A percentile compares a stretch with the other conserved stretches of the same genome.
These are phyloP conservation scores for Neuroscelio doddi DNA, from an alignment of 2,888 invertebrate genomes.

Conservation along the genomic window DNA sequence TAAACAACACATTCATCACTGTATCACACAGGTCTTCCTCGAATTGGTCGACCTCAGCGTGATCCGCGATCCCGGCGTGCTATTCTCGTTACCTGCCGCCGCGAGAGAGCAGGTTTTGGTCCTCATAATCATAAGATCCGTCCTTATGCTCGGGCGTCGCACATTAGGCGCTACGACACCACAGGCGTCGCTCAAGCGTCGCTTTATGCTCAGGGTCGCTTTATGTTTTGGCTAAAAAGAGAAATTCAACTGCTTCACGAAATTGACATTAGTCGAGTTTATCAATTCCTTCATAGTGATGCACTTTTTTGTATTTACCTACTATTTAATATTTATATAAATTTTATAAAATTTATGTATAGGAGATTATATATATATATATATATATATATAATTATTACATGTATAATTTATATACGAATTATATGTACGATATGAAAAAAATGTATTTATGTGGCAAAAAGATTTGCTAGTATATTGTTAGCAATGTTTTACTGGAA, in stretches of 20 bases:
- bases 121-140: conserved; percentile 90
- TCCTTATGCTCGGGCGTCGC: conserved; percentile 88
- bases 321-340: too few species aligned
- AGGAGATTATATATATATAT: too few species aligned
- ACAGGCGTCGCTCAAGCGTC: conserved; percentile 88
- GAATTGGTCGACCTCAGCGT: conserved; percentile 59
- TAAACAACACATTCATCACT: conserved; percentile 52
- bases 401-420: too few species aligned
- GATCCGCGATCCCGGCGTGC: conserved; percentile 63
- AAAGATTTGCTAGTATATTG: too few species aligned
- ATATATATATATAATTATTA: too few species aligned
- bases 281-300: neutral
- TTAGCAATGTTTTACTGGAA: too few species aligned
- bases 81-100: conserved; percentile 75
- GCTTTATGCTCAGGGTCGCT: conserved; percentile 84
- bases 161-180: conserved; percentile 93
- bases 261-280: conserved; percentile 1
- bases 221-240: conserved; percentile 63
- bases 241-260: conserved; percentile 5
- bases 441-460: too few species aligned
- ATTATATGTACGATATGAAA: too few species aligned
- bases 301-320: neutral
- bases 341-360: too few species aligned
- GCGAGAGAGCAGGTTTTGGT: conserved; percentile 85
- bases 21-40: conserved; percentile 61